Evolutionary conservation across 2,888 invertebrate genomes (phyloP).

Genomic region (Tortrix viridana): DNA sequence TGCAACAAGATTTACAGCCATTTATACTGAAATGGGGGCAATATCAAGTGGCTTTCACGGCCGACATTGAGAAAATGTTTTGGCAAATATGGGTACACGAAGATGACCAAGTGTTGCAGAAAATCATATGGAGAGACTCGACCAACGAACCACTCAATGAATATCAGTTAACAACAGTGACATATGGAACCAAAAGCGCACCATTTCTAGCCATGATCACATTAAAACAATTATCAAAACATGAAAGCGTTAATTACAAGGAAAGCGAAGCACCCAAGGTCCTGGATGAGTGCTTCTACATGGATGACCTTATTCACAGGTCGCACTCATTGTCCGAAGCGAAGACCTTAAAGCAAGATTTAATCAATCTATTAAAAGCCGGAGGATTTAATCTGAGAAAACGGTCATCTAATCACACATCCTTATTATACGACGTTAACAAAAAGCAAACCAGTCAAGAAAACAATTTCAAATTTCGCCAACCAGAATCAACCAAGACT

Average conservation of each 20-base stretch:
- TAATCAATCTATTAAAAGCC: conserved; percentile 21
- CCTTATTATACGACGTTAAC: background rate
- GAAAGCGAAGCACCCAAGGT: conserved; percentile 5
- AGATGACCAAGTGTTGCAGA: background rate
- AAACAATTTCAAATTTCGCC: conserved; percentile 22
- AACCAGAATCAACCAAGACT: conserved; percentile 14
- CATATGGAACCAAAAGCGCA: background rate
- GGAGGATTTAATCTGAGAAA: conserved; percentile 30
- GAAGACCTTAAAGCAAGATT: conserved; percentile 8
- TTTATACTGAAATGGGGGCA: too few species aligned
- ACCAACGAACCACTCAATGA: background rate
- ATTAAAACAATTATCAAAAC: conserved; percentile 5
- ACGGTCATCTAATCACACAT: conserved; percentile 21
- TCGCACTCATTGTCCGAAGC: conserved; percentile 7
- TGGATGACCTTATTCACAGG: conserved; percentile 31
- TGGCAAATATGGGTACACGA: too few species aligned
- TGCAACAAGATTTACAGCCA: background rate
- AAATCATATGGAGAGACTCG: background rate
- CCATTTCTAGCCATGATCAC: conserved; percentile 23
- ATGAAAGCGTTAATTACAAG: conserved; percentile 1
- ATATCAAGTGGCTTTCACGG: too few species aligned
- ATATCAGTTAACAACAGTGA: background rate
- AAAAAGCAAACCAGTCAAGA: conserved; percentile 2
- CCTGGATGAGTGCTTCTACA: conserved; percentile 25
- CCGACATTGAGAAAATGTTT: too few species aligned